phyloP scores from a whole-genome alignment of 2,113 vertebrate species.

The Thalassarche chlororhynchos region DNA sequence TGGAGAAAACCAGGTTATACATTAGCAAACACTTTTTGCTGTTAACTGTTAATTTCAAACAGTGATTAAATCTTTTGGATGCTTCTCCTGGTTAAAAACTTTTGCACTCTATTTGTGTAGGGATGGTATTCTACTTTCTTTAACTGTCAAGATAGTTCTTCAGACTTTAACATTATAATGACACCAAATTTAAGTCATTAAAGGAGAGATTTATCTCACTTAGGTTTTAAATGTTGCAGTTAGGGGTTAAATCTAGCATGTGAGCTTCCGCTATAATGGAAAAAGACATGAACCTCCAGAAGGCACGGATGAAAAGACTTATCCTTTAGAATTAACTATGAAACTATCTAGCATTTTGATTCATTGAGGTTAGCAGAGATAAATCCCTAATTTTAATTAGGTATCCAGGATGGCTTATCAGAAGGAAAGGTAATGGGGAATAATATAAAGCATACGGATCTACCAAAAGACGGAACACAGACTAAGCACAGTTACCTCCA shows the following conservation, averaged over 20 bases:
- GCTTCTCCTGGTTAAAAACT: neutral
- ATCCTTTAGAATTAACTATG: neutral
- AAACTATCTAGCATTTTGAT: slow-evolving; percentile 1
- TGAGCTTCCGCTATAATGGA: neutral
- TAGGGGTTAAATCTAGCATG: neutral
- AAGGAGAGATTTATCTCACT: neutral
- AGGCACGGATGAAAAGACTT: neutral
- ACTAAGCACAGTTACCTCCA: neutral
- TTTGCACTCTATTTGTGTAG: neutral
- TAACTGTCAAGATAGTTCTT: neutral
- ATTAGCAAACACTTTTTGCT: neutral
- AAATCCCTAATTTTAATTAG: neutral
- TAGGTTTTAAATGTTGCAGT: neutral
- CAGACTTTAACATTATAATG: neutral
- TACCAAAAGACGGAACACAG: neutral
- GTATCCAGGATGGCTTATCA: neutral
- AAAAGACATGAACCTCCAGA: neutral
- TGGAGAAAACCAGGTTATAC: neutral
- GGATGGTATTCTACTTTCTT: neutral
- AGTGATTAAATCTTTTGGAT: neutral
- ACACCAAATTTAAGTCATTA: neutral
- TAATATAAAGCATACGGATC: neutral
- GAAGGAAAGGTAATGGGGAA: neutral
- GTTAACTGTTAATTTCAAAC: neutral
- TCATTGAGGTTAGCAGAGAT: neutral